Evolutionary conservation across 2,113 vertebrate species (phyloP).

Genomic region (Eublepharis macularius): DNA sequence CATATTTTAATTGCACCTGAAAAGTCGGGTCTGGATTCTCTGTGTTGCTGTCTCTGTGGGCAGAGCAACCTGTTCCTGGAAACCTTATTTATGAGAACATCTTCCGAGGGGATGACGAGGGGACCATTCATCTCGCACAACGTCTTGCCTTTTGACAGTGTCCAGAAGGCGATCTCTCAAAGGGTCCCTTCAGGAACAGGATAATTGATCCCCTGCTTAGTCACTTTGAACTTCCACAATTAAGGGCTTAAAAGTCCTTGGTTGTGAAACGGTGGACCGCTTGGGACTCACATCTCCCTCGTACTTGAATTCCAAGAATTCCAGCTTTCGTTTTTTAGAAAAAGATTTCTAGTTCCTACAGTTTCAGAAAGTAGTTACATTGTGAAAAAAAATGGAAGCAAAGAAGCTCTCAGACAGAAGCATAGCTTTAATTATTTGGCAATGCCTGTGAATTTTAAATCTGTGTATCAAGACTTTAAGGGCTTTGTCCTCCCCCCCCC

Average conservation of each 20-base stretch:
- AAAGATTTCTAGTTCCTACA: not conserved
- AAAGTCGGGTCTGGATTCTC: not conserved
- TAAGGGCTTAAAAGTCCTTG: not conserved
- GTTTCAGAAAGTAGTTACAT: not conserved
- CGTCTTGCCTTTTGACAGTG: not conserved
- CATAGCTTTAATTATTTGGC: not conserved
- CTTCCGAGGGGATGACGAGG: not conserved
- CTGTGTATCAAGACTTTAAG: not conserved
- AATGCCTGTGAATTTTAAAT: not conserved
- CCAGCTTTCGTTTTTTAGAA: not conserved
- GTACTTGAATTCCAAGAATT: not conserved
- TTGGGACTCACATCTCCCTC: not conserved
- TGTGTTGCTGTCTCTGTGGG: not conserved
- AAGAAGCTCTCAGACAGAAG: not conserved
- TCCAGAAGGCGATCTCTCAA: not conserved
- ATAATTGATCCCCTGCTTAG: not conserved
- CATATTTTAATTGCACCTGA: not conserved
- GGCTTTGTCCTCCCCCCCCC: not conserved
- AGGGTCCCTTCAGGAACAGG: not conserved
- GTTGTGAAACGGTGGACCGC: not conserved
- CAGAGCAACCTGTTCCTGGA: accelerated
- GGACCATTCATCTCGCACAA: not conserved
- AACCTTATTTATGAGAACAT: not conserved
- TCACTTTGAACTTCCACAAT: not conserved
- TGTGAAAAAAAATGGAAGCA: not conserved